A percentile compares a stretch with the other conserved stretches of the same genome.
Conservation (phyloP, 1,140 invertebrate genomes). For the Andricus grossulariae region DNA sequence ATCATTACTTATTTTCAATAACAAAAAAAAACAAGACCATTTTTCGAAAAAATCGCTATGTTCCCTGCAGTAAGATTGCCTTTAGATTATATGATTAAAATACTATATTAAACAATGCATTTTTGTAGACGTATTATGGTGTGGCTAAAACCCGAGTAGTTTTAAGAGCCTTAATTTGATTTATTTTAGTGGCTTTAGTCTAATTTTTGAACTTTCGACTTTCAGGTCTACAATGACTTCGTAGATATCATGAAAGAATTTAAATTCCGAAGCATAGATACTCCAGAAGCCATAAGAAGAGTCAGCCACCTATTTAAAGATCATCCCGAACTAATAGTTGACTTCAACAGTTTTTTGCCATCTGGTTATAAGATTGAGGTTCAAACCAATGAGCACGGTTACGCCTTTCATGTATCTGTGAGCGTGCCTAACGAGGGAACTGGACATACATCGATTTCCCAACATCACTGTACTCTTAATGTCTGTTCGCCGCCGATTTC, state of each 20-base stretch:
- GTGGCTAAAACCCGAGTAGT: too few relatives aligned
- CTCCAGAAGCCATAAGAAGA: slow-evolving; percentile 97
- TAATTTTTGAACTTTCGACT: slow-evolving; percentile 33
- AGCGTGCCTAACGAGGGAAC: slow-evolving; percentile 87
- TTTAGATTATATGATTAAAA: too few relatives aligned
- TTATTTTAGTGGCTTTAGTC: slow-evolving; percentile 26
- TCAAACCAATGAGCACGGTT: slow-evolving; percentile 90
- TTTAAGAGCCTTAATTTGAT: too few relatives aligned
- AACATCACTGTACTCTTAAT: slow-evolving; percentile 74
- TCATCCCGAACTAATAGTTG: slow-evolving; percentile 98
- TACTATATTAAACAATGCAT: too few relatives aligned
- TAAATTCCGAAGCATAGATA: slow-evolving; percentile 99
- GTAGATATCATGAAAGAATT: slow-evolving; percentile 99
- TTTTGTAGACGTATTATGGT: too few relatives aligned
- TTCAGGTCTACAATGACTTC: slow-evolving; percentile 97
- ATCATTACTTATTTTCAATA: too few relatives aligned
- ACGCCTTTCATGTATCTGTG: slow-evolving; percentile 86
- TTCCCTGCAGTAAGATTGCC: too few relatives aligned
- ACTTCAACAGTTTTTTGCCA: slow-evolving; percentile 99
- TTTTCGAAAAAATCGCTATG: too few relatives aligned
- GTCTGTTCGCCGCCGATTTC: slow-evolving; percentile 72
- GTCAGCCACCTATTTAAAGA: slow-evolving; percentile 99
- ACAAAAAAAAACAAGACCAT: too few relatives aligned
- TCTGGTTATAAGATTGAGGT: slow-evolving; percentile 99
- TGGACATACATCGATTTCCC: slow-evolving; percentile 75